Evolutionary conservation across 2,113 vertebrate genomes (phyloP).

Genomic region (Prolemur simus): DNA sequence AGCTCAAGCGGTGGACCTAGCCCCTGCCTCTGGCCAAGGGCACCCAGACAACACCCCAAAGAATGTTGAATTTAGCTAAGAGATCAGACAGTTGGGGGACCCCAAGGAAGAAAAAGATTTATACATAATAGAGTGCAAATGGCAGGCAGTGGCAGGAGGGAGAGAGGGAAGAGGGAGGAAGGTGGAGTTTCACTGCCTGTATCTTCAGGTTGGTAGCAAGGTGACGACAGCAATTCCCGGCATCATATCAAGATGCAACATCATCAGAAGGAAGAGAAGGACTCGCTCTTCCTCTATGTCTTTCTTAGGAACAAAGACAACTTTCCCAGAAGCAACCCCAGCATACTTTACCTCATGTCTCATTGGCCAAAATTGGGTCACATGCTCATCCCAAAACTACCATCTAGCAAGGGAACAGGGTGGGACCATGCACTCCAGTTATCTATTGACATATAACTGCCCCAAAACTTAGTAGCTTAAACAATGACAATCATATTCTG

Average conservation of each 20-base stretch:
- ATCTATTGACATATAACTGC: neutral
- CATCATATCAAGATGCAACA: neutral
- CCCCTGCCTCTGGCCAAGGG: neutral
- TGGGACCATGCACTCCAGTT: neutral
- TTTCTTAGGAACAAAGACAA: neutral
- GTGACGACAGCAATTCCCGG: neutral
- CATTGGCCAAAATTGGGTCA: neutral
- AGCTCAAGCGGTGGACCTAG: neutral
- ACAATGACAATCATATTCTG: no score
- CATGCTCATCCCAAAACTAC: neutral
- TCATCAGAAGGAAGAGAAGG: neutral
- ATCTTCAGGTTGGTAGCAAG: neutral
- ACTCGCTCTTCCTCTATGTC: neutral
- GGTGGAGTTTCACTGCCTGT: neutral
- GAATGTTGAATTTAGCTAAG: neutral
- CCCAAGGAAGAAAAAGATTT: neutral
- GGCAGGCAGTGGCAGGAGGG: neutral
- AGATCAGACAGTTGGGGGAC: neutral
- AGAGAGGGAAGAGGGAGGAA: rapidly evolving
- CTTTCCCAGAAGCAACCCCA: neutral
- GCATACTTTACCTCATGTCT: neutral
- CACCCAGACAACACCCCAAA: neutral
- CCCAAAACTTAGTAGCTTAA: neutral
- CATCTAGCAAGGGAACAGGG: neutral
- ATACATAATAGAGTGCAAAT: neutral